Percentiles rank a stretch among this genome's conserved stretches.
Evolutionary conservation across 2,888 invertebrate species (phyloP).

Genomic region (Chrysolina americana): DNA sequence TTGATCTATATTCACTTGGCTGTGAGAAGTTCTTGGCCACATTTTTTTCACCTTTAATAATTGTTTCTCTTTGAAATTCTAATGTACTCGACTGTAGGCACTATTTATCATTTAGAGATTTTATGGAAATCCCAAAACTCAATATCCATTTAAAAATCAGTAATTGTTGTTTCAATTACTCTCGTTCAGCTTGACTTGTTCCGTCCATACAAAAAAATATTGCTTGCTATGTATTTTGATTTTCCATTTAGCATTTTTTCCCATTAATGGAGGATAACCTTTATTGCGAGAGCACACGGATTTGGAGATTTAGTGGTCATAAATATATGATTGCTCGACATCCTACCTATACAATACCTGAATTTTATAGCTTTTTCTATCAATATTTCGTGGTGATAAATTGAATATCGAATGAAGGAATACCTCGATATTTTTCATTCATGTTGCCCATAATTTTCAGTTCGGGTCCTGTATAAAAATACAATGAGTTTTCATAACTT

Average conservation of each 20-base stretch:
- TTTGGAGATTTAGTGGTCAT: slow-evolving; percentile 16
- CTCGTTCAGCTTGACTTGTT: not conserved
- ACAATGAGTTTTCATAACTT: too few species aligned
- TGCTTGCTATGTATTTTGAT: not conserved
- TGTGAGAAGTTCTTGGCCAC: too few species aligned
- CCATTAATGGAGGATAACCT: slow-evolving; percentile 5
- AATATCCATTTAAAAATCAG: not conserved
- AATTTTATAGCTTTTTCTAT: slow-evolving; percentile 22
- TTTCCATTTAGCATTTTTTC: not conserved
- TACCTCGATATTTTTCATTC: not conserved
- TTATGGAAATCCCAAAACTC: not conserved
- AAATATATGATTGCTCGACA: slow-evolving; percentile 16
- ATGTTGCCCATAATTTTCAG: not conserved
- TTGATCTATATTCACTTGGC: too few species aligned
- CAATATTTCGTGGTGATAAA: not conserved
- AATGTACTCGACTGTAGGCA: too few species aligned
- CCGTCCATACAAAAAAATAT: not conserved
- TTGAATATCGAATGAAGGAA: not conserved
- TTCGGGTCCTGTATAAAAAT: not conserved
- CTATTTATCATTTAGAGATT: too few species aligned
- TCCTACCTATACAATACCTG: slow-evolving; percentile 6
- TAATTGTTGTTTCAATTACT: not conserved
- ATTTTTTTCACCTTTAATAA: too few species aligned
- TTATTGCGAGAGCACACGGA: not conserved
- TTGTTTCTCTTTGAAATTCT: too few species aligned